Evolutionary conservation across 1,140 invertebrate genomes (phyloP), one percentile per base, ranked within the genome.

Genomic region (Andricus grossulariae): DNA sequence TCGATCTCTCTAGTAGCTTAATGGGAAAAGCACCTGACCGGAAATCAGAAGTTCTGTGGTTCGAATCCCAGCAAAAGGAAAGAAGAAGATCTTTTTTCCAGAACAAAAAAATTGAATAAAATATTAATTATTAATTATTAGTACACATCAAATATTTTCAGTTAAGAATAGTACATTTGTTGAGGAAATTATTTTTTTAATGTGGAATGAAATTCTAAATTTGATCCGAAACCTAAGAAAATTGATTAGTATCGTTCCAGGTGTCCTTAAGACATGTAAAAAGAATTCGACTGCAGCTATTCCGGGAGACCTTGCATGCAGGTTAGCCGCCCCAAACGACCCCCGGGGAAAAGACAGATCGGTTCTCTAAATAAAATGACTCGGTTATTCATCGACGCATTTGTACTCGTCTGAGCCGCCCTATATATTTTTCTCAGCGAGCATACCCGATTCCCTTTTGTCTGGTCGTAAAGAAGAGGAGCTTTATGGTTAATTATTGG

Each of bases 321-420:
- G 83, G 80, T 83, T 80, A 74, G 78, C 80, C 77, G 79, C 72
- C 81, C 82, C 82, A 8, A 85, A 85, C 82, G 83, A 83, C 83
- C 82, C 80, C 81, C 84, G 83, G 82, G 82, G 84, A 89, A 87
- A 90, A 90, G 89, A 90, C 86, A 85, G 77, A 90, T 90, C 85
- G 89, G 84, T 90, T 90, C 90, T 89, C 85, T 88, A 91, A 90
- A 90, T 91, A 90, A 90, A 90, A 89, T 91, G 88, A 90, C 89
- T 90, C 82, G 89, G 88, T 90, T 91, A 90, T 90, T 90, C 90
- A 91, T 91, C 88, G 89, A 84, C 88, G 86, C 87, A 91, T 90
- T 90, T 91, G 88, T 90, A 88, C 87, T 84, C 88, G 89, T 90
- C 89, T 80, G 79, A 79, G 75, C 74, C 52, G 83, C 79, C 79